Evolutionary conservation across 2,113 vertebrate genomes (phyloP), one percentile per base, ranked within the genome.

Genomic region (Deroptyus accipitrinus): DNA sequence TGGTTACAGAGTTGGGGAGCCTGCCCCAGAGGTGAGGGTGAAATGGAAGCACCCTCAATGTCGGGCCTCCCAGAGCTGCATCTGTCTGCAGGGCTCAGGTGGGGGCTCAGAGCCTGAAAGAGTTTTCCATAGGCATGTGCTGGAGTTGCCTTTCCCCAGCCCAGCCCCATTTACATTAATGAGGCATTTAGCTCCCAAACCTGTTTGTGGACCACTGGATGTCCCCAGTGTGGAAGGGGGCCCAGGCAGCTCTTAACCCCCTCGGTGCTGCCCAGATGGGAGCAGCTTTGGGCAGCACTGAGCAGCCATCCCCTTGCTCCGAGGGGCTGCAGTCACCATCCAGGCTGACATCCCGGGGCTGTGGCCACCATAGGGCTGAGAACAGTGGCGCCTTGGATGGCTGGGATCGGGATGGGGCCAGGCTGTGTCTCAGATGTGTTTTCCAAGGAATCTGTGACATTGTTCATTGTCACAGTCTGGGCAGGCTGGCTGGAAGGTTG

Each of bases 161-260:
- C 63, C 74, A 59, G 67, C 39, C 28, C 86, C 84, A 91, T 95
- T 94, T 52, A 83, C 85, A 92, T 94, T 96, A 69, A 95, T 79
- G 95, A 92, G 78, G 81, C 86, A 80, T 92, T 94, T 62, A 85
- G 73, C 75, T 88, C 78, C 77, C 59, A 85, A 89, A 95, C 86
- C 78, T 48, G 83, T 93, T 88, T 90, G 94, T n/a, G 82, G 90
- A 80, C 90, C 85, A n/a, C 85, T 80, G 81, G 27, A 16, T 49
- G 62, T 81, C 42, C 8, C 41, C 77, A 12, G 54, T 3, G 5
- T 37, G 44, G 55, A 48, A 61, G 37, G 31, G 37, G 51, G 4
- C 51, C 31, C 3, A 1, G 70, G 73, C 33, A 74, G 72, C 23
- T 63, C 59, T 93, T 94, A 94, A 96, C 96, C 73, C 91, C 14